A percentile compares a stretch with the other conserved stretches of the same genome.
phyloP scores from a whole-genome alignment of 92 coral and sea anemone genomes.

The Phenganax marumi region DNA sequence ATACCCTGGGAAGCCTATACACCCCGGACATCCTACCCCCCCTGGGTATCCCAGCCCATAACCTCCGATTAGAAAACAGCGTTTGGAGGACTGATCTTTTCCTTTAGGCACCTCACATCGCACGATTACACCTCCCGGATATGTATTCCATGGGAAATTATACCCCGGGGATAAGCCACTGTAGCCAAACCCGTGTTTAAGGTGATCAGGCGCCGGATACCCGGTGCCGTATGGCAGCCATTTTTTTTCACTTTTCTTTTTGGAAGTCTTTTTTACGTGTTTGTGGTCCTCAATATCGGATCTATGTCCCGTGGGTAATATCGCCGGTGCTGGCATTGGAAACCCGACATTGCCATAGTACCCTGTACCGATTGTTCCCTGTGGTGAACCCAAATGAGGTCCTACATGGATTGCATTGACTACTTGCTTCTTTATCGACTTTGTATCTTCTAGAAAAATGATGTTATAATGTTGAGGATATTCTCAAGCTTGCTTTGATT shows the following conservation, averaged over 20 bases:
- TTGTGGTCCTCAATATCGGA: conserved; percentile 17
- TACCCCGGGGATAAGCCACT: conserved; percentile 7
- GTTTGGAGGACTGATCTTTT: conserved; percentile 30
- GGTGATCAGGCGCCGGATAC: not conserved
- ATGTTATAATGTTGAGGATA: not conserved
- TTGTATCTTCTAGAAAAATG: conserved; percentile 16
- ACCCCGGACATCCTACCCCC: conserved; percentile 1
- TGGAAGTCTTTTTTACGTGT: not conserved
- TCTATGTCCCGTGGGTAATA: conserved; percentile 39
- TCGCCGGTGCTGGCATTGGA: conserved; percentile 22
- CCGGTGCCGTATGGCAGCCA: conserved; percentile 46
- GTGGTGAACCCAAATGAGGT: conserved; percentile 68
- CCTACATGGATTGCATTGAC: conserved; percentile 90
- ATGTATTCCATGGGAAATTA: conserved; percentile 12
- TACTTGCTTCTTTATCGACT: conserved; percentile 73
- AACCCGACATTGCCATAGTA: conserved; percentile 32
- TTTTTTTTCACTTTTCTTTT: conserved; percentile 5
- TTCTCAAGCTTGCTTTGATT: not conserved
- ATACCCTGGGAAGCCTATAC: conserved; percentile 10
- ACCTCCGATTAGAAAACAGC: conserved; percentile 38
- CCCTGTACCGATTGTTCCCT: conserved; percentile 26
- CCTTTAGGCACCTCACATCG: conserved; percentile 33
- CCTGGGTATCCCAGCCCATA: conserved; percentile 10
- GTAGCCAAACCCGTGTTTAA: conserved; percentile 28
- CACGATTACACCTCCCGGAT: conserved; percentile 18